phyloP scores from a whole-genome alignment of 2,888 invertebrate species.

The Trichacis sp. region DNA sequence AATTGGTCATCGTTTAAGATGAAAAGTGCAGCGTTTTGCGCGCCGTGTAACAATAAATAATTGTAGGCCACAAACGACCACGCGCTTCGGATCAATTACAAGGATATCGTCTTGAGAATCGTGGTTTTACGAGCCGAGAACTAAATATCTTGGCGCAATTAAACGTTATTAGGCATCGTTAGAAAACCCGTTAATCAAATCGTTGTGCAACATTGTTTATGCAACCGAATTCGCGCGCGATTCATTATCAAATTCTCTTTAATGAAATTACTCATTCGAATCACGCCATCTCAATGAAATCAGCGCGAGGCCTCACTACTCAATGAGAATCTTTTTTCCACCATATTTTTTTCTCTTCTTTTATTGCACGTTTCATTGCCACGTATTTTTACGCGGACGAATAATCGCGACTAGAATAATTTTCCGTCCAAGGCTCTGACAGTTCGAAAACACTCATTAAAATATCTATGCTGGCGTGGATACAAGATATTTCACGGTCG shows the following conservation, averaged over 20 bases:
- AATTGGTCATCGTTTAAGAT: no score
- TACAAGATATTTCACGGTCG: no score
- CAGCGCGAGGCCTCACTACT: no score
- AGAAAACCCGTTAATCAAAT: neutral
- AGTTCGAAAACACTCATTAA: no score
- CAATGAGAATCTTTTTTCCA: neutral
- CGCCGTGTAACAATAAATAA: no score
- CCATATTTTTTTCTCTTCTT: neutral
- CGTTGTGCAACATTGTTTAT: neutral
- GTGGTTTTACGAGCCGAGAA: slow-evolving; percentile 12
- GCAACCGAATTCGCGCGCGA: neutral
- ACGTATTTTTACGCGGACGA: neutral
- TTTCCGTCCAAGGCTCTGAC: no score
- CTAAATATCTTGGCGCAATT: slow-evolving; percentile 7
- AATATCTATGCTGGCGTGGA: no score
- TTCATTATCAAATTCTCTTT: no score
- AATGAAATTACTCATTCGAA: no score
- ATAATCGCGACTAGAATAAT: no score
- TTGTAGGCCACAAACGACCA: slow-evolving; percentile 21
- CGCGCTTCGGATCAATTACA: slow-evolving; percentile 16
- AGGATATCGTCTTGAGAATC: slow-evolving; percentile 4
- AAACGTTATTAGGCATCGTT: neutral
- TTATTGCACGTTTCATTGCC: neutral
- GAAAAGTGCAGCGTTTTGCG: no score
- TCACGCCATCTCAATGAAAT: no score